Percentiles rank a stretch among this genome's conserved stretches.
phyloP scores from a whole-genome alignment of 2,113 vertebrate genomes.

The Leptodactylus fuscus region DNA sequence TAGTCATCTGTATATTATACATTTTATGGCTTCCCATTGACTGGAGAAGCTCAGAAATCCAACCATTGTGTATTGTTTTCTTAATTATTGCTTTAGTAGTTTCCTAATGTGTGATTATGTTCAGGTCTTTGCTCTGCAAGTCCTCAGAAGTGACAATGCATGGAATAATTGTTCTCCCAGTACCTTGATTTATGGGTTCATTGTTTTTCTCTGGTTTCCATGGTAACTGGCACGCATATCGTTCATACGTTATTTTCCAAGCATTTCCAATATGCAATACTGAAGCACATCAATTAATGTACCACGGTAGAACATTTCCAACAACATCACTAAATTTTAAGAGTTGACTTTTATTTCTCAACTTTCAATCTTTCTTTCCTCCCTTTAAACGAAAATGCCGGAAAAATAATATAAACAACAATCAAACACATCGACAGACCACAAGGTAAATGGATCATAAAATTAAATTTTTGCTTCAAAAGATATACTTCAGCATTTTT shows the following conservation, averaged over 20 bases:
- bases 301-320: conserved; percentile 62
- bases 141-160: conserved; percentile 69
- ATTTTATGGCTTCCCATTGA: neutral
- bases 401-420: conserved; percentile 64
- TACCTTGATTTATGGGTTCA: conserved; percentile 68
- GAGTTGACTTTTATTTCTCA: conserved; percentile 49
- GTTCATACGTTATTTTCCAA: conserved; percentile 67
- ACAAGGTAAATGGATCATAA: conserved; percentile 63
- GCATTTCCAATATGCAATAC: conserved; percentile 65
- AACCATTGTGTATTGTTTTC: conserved; percentile 61
- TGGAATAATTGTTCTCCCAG: conserved; percentile 68
- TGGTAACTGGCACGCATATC: conserved; percentile 66
- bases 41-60: neutral
- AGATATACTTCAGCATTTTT: conserved; percentile 61
- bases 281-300: conserved; percentile 68
- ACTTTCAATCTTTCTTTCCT: conserved; percentile 59
- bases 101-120: conserved; percentile 62
- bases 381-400: conserved; percentile 61
- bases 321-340: conserved; percentile 36
- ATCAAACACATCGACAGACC: conserved; percentile 60
- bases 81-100: conserved; percentile 73
- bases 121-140: conserved; percentile 67
- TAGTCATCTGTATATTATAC: conserved; percentile 25
- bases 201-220: conserved; percentile 64
- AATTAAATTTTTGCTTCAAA: conserved; percentile 64